phyloP scores from a whole-genome alignment of 2,888 invertebrate species.

The Chymomyza fuscimana region DNA sequence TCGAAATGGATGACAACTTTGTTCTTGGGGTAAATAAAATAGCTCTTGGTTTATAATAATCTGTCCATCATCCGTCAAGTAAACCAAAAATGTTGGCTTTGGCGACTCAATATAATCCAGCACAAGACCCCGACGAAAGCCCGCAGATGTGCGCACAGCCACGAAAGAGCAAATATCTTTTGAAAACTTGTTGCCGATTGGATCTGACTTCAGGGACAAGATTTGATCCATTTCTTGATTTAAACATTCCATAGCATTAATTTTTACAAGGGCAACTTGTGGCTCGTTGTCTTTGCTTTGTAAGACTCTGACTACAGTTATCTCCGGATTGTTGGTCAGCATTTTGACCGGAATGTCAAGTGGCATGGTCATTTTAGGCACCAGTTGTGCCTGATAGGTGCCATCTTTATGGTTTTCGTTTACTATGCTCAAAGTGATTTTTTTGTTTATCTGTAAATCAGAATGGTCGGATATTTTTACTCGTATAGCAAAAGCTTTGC shows the following conservation, averaged over 20 bases:
- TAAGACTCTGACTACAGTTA: slow-evolving; percentile 31
- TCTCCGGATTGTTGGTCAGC: slow-evolving; percentile 27
- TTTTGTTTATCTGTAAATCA: slow-evolving; percentile 25
- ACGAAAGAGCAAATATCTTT: slow-evolving; percentile 19
- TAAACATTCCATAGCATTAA: slow-evolving; percentile 26
- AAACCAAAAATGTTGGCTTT: slow-evolving; percentile 36
- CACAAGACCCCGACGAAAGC: slow-evolving; percentile 49
- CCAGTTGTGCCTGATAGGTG: slow-evolving; percentile 34
- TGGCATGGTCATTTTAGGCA: slow-evolving; percentile 28
- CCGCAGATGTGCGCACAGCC: slow-evolving; percentile 39
- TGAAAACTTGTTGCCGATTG: slow-evolving; percentile 4
- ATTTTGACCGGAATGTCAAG: slow-evolving; percentile 41
- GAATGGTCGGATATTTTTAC: slow-evolving; percentile 25
- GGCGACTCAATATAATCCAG: slow-evolving; percentile 37
- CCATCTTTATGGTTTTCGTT: slow-evolving; percentile 39
- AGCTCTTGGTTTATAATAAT: slow-evolving; percentile 42
- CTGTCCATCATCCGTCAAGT: slow-evolving; percentile 56
- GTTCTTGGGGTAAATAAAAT: slow-evolving; percentile 41
- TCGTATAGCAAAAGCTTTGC: slow-evolving; percentile 35
- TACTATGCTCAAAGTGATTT: slow-evolving; percentile 33
- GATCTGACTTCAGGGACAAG: not conserved
- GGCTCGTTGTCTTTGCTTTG: slow-evolving; percentile 17
- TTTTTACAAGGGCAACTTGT: slow-evolving; percentile 38
- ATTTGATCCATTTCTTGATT: slow-evolving; percentile 32
- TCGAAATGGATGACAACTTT: slow-evolving; percentile 19